Evolutionary conservation across 1,140 invertebrate genomes (phyloP).

Genomic region (Lethocerus indicus): DNA sequence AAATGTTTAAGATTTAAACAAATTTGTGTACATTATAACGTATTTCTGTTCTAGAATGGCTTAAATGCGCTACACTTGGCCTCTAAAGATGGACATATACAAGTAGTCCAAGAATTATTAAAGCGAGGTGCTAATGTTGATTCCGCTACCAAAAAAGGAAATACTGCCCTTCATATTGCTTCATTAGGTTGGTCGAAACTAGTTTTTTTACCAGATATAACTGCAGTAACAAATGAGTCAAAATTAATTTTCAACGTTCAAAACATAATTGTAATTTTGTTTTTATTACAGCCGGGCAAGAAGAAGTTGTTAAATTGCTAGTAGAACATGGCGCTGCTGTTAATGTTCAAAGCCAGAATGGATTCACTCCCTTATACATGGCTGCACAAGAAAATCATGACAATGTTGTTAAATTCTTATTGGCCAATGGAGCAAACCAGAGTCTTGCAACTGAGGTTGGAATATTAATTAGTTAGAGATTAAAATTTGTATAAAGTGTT

Average conservation of each 20-base stretch:
- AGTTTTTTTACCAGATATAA: no score
- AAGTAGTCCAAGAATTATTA: constrained; percentile 86
- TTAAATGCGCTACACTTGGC: constrained; percentile 96
- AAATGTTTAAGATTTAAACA: no score
- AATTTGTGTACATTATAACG: background rate
- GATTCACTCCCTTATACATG: constrained; percentile 99
- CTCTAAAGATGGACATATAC: constrained; percentile 94
- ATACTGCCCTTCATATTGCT: constrained; percentile 96
- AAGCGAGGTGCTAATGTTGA: constrained; percentile 90
- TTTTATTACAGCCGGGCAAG: constrained; percentile 62
- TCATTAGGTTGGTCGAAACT: constrained; percentile 61
- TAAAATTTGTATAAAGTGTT: no score
- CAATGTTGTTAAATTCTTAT: constrained; percentile 82
- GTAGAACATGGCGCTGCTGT: constrained; percentile 89
- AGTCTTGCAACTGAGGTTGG: constrained; percentile 88
- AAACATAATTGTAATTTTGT: no score
- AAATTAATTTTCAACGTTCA: no score
- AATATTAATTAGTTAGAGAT: no score
- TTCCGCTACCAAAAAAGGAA: constrained; percentile 97
- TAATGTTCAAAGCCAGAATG: constrained; percentile 97
- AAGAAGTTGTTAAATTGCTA: constrained; percentile 85
- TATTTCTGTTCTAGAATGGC: constrained; percentile 62
- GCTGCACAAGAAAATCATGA: constrained; percentile 98
- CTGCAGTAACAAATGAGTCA: no score
- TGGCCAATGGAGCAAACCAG: constrained; percentile 92